Conservation (phyloP, 1,140 invertebrate species). For the Chlorops oryzae region DNA sequence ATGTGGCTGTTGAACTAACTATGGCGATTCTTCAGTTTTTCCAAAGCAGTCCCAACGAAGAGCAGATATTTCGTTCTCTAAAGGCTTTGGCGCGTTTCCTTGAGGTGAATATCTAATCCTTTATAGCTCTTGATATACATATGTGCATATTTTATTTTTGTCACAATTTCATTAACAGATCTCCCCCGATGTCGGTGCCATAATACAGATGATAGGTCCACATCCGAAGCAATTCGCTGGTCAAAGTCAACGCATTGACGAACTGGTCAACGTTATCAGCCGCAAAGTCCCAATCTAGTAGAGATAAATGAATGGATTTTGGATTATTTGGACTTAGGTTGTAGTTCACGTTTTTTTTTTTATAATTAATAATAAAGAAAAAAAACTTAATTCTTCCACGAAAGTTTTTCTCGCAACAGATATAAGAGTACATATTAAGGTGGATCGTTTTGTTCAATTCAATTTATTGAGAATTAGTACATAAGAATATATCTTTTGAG, state of each 20-base stretch:
- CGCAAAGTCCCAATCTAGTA: slow-evolving; percentile 52
- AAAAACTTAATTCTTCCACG: too few species aligned
- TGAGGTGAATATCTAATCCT: slow-evolving; percentile 58
- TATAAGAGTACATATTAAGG: too few species aligned
- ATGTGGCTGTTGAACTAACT: slow-evolving; percentile 83
- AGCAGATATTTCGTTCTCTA: slow-evolving; percentile 70
- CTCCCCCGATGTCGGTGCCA: slow-evolving; percentile 73
- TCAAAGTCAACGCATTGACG: slow-evolving; percentile 70
- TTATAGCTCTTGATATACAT: neutral
- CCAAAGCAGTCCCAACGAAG: slow-evolving; percentile 70
- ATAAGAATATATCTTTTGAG: too few species aligned
- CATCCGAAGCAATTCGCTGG: slow-evolving; percentile 76
- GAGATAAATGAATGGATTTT: neutral
- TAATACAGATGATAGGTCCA: slow-evolving; percentile 89
- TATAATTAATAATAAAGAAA: neutral
- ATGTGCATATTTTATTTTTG: neutral
- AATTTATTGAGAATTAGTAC: too few species aligned
- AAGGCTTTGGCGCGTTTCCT: slow-evolving; percentile 75
- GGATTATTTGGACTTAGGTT: too few species aligned
- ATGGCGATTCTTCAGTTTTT: slow-evolving; percentile 90
- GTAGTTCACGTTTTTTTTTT: too few species aligned
- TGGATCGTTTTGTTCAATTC: too few species aligned
- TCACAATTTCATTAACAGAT: slow-evolving; percentile 21
- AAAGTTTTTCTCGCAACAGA: too few species aligned
- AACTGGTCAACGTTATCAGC: slow-evolving; percentile 68